A percentile compares a stretch with the other conserved stretches of the same genome.
phyloP scores from a whole-genome alignment of 1,140 invertebrate genomes.

The Pseudachorutes palmiensis region DNA sequence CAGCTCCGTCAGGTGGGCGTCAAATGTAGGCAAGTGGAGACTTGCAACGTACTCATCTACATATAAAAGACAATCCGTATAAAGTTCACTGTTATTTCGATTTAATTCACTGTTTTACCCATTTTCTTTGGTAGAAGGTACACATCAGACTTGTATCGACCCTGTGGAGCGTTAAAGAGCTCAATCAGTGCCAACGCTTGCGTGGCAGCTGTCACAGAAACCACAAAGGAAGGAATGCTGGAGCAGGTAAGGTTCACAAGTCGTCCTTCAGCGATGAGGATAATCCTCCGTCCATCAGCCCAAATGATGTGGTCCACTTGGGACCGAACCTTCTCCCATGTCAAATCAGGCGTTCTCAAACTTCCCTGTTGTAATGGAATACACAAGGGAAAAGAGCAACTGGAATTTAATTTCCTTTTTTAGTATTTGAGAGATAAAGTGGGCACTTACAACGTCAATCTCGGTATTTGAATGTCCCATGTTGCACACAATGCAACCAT shows the following conservation, averaged over 20 bases:
- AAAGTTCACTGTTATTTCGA: neutral
- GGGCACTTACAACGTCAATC: slow-evolving; percentile 80
- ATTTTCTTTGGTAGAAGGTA: slow-evolving; percentile 97
- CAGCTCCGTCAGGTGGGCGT: slow-evolving; percentile 91
- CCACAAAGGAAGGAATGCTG: slow-evolving; percentile 93
- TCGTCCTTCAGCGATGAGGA: slow-evolving; percentile 87
- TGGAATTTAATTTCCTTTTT: too few species aligned
- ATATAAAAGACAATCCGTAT: slow-evolving; percentile 32
- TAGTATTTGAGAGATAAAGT: too few species aligned
- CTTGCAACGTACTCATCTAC: slow-evolving; percentile 93
- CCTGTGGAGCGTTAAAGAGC: slow-evolving; percentile 86
- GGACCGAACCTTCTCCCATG: slow-evolving; percentile 94
- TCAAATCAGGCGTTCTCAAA: slow-evolving; percentile 81
- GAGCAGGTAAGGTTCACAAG: slow-evolving; percentile 94
- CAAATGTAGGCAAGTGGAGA: slow-evolving; percentile 90
- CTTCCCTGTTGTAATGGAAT: too few species aligned
- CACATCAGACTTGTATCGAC: slow-evolving; percentile 92
- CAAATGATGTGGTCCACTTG: slow-evolving; percentile 97
- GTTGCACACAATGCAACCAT: slow-evolving; percentile 91
- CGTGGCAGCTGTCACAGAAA: slow-evolving; percentile 87
- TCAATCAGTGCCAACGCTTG: slow-evolving; percentile 93
- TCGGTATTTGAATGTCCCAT: slow-evolving; percentile 98
- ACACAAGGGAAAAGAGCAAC: too few species aligned
- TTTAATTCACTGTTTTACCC: slow-evolving; percentile 53
- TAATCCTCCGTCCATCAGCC: slow-evolving; percentile 84